A percentile compares a stretch with the other conserved stretches of the same genome.
These are phyloP conservation scores for Protobothrops mucrosquamatus DNA, from an alignment of 2,113 vertebrate genomes.

Conservation along the genomic window DNA sequence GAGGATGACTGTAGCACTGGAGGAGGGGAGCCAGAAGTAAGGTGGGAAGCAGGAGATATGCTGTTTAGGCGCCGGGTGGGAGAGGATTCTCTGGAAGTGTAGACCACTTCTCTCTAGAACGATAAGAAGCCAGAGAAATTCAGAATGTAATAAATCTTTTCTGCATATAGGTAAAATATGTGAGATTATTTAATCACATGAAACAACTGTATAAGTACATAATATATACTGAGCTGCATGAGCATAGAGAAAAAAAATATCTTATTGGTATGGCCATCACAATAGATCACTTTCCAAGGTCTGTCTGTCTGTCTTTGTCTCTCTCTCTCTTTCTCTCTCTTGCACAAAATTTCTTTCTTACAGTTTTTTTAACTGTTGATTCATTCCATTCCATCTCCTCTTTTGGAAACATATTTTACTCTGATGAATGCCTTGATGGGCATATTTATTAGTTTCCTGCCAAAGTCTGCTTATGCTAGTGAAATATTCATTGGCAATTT, in stretches of 20 bases:
- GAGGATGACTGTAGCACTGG: constrained; percentile 79
- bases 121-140: constrained; percentile 4
- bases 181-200: background rate
- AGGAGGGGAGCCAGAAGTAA: constrained; percentile 69
- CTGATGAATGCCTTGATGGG: constrained; percentile 50
- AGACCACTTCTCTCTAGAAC: constrained; percentile 93
- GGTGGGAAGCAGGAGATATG: constrained; percentile 74
- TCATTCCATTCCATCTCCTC: rapidly evolving
- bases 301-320: no score
- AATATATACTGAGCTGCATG: background rate
- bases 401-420: background rate
- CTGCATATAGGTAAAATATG: background rate
- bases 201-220: background rate
- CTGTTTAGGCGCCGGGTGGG: constrained; percentile 94
- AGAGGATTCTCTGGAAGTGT: constrained; percentile 92
- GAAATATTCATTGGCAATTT: background rate
- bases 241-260: background rate
- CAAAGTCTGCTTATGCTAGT: constrained; percentile 36
- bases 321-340: background rate
- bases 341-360: background rate
- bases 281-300: background rate
- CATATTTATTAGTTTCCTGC: constrained; percentile 7
- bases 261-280: background rate
- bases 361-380: background rate
- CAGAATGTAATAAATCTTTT: background rate